Percentiles rank a stretch among this genome's conserved stretches.
These are phyloP conservation scores for Brachyptera putata DNA, from an alignment of 2,888 invertebrate species.

Conservation along the genomic window DNA sequence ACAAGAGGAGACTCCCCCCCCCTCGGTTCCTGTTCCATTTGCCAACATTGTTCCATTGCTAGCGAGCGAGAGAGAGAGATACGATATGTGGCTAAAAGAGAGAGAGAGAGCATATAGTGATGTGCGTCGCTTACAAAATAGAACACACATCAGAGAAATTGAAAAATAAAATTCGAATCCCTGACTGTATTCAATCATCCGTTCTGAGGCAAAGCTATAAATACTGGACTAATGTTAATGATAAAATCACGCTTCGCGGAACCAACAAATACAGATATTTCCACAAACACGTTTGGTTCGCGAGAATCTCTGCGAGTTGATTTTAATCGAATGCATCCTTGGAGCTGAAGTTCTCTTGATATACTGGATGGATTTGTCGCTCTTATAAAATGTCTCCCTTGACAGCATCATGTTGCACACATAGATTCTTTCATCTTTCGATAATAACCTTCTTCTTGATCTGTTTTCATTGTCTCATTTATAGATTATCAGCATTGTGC, in stretches of 20 bases:
- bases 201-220: neutral
- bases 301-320: too few relatives aligned
- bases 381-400: too few relatives aligned
- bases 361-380: too few relatives aligned
- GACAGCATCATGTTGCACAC: too few relatives aligned
- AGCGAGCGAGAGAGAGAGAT: neutral
- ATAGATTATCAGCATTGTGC: too few relatives aligned
- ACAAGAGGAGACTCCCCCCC: conserved; percentile 8
- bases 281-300: too few relatives aligned
- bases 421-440: too few relatives aligned
- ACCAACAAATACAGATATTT: conserved; percentile 10
- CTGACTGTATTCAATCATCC: conserved; percentile 14
- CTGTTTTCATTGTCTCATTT: too few relatives aligned
- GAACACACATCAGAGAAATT: conserved; percentile 6
- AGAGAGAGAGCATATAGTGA: neutral
- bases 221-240: conserved; percentile 1
- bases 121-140: conserved; percentile 10
- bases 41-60: conserved; percentile 12
- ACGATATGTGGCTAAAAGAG: neutral
- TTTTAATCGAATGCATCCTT: neutral
- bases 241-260: neutral
- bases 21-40: conserved; percentile 14
- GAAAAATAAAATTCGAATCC: conserved; percentile 17
- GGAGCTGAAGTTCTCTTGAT: too few relatives aligned
- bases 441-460: too few relatives aligned